Conservation (phyloP, 2,888 invertebrate species). For the Diogma glabrata region DNA sequence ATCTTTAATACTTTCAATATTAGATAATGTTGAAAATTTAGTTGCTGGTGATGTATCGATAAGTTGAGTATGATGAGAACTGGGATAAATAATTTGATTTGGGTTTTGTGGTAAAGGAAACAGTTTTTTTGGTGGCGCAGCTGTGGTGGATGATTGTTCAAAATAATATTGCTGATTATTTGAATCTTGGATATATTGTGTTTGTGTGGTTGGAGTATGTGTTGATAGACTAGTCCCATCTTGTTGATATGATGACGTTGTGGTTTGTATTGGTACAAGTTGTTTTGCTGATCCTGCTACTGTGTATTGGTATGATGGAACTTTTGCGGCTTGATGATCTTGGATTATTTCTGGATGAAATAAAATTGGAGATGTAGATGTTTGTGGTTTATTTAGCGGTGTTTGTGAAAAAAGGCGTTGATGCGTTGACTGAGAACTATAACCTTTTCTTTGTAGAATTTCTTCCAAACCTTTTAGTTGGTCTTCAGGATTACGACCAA, state of each 20-base stretch:
- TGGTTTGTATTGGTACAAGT: background rate
- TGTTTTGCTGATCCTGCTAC: conserved; percentile 10
- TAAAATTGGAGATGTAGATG: conserved; percentile 31
- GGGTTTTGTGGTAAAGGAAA: too few relatives aligned
- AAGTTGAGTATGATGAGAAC: too few relatives aligned
- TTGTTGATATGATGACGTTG: conserved; percentile 2
- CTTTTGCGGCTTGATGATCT: conserved; percentile 3
- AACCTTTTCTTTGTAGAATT: background rate
- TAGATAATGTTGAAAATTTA: too few relatives aligned
- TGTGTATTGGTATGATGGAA: background rate
- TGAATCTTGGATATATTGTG: background rate
- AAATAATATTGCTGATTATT: background rate
- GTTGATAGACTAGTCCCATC: too few relatives aligned
- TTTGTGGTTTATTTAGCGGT: conserved; percentile 24
- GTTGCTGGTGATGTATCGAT: too few relatives aligned
- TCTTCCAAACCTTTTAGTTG: conserved; percentile 6
- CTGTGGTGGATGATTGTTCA: background rate
- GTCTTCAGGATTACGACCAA: conserved; percentile 8
- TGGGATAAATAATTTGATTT: too few relatives aligned
- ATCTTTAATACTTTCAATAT: too few relatives aligned
- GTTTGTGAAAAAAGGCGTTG: background rate
- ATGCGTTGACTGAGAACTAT: background rate
- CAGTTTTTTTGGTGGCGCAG: conserved; percentile 30
- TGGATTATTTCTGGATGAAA: conserved; percentile 25
- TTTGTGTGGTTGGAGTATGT: background rate